Percentiles rank a stretch among this genome's conserved stretches.
phyloP scores from a whole-genome alignment of 2,888 invertebrate species.

The Nemurella pictetii region DNA sequence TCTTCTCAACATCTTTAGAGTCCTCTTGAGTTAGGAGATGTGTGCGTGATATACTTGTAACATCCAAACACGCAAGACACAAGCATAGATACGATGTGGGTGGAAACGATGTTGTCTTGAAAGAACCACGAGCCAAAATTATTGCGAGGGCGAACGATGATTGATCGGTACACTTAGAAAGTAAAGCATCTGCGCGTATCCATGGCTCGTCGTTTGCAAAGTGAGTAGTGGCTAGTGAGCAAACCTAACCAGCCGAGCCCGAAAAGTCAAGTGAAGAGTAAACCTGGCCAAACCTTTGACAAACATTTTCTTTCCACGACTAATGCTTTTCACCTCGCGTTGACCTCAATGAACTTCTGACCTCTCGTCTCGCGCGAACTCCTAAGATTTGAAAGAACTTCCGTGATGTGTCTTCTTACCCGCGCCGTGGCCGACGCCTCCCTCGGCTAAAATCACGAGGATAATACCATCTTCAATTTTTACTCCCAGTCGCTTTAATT shows the following conservation, averaged over 20 bases:
- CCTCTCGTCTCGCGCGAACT: not conserved
- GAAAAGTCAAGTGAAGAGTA: not conserved
- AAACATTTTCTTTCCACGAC: not conserved
- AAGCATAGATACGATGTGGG: not conserved
- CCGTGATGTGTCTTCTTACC: not conserved
- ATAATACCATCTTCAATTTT: constrained; percentile 6
- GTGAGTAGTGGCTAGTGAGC: not conserved
- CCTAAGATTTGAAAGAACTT: not conserved
- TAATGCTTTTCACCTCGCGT: not conserved
- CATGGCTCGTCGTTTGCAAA: too few relatives aligned
- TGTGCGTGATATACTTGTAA: not conserved
- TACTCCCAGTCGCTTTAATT: not conserved
- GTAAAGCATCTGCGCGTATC: not conserved
- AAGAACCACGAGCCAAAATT: not conserved
- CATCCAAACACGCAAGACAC: not conserved
- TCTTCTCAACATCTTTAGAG: too few relatives aligned
- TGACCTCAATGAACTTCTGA: not conserved
- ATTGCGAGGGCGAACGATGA: not conserved
- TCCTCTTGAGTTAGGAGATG: too few relatives aligned
- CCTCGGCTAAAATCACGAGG: not conserved
- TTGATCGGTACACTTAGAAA: not conserved
- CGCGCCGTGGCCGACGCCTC: not conserved
- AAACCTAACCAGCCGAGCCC: not conserved
- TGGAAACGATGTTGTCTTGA: not conserved
- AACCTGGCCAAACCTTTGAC: not conserved